phyloP scores from a whole-genome alignment of 2,113 vertebrate genomes.

The Kryptolebias marmoratus region DNA sequence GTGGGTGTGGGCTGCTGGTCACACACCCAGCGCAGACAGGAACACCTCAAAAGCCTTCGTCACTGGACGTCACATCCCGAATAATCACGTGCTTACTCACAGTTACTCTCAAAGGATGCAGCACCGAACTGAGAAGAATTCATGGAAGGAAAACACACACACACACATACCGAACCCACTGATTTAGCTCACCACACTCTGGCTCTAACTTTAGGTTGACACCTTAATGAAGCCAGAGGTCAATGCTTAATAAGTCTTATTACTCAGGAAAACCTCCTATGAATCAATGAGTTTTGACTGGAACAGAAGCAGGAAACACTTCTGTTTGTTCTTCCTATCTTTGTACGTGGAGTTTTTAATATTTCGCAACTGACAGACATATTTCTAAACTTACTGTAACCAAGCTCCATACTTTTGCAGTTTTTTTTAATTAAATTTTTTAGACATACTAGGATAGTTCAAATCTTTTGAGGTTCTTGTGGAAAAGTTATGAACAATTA shows the following conservation, averaged over 20 bases:
- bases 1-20: conserved; percentile 7
- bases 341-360: conserved; percentile 31
- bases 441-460: conserved; percentile 2
- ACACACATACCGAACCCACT: not conserved
- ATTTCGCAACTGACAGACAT: conserved; percentile 44
- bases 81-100: conserved; percentile 47
- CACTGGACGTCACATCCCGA: conserved; percentile 39
- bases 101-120: conserved; percentile 49
- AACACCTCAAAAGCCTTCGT: conserved; percentile 33
- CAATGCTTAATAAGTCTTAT: conserved; percentile 18
- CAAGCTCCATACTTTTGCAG: not conserved
- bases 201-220: not conserved
- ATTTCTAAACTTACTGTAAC: conserved; percentile 47
- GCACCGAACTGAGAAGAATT: conserved; percentile 65
- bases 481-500: not conserved
- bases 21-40: conserved; percentile 19
- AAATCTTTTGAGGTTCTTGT: conserved; percentile 9
- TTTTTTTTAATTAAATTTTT: conserved; percentile 33
- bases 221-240: conserved; percentile 1
- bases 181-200: not conserved
- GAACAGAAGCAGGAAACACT: conserved; percentile 58
- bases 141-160: conserved; percentile 73
- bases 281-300: conserved; percentile 29
- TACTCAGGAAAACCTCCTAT: conserved; percentile 17
- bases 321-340: conserved; percentile 51